A percentile compares a stretch with the other conserved stretches of the same genome.
These are phyloP conservation scores for Pollachius pollachius DNA, from an alignment of 2,113 vertebrate species.

Conservation along the genomic window DNA sequence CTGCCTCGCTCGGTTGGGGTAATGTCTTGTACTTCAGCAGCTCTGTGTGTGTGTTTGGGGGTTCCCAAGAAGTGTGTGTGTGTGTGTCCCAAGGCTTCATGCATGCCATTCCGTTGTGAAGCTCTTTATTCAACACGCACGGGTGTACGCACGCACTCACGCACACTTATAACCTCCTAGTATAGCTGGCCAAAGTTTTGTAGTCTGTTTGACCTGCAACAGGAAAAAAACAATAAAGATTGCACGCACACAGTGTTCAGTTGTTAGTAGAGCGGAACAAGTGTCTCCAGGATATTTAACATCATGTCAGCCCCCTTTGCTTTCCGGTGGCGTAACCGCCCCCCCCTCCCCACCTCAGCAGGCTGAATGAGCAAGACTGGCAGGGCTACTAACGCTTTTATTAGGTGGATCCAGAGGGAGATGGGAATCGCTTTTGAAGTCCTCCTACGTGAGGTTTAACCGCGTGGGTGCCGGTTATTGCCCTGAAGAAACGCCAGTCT, in stretches of 20 bases:
- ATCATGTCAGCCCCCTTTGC: constrained; percentile 20
- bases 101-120: not conserved
- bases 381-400: constrained; percentile 56
- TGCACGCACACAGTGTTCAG: not conserved
- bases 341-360: constrained; percentile 20
- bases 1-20: constrained; percentile 26
- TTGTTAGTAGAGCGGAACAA: constrained; percentile 14
- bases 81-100: not conserved
- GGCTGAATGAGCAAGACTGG: constrained; percentile 26
- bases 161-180: not conserved
- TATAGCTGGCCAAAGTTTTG: not conserved
- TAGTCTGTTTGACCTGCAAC: not conserved
- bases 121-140: not conserved
- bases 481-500: constrained; percentile 62
- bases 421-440: constrained; percentile 54
- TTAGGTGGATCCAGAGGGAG: constrained; percentile 55
- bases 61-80: not conserved
- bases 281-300: constrained; percentile 26
- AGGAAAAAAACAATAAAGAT: constrained; percentile 11
- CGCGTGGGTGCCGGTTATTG: constrained; percentile 55
- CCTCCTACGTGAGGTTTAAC: constrained; percentile 65
- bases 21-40: constrained; percentile 2
- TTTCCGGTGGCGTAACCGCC: constrained; percentile 21
- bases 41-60: not conserved
- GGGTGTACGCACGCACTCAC: not conserved